Percentiles rank a stretch among this genome's conserved stretches.
Evolutionary conservation across 2,113 vertebrate genomes (phyloP).

Genomic region (Uria lomvia): DNA sequence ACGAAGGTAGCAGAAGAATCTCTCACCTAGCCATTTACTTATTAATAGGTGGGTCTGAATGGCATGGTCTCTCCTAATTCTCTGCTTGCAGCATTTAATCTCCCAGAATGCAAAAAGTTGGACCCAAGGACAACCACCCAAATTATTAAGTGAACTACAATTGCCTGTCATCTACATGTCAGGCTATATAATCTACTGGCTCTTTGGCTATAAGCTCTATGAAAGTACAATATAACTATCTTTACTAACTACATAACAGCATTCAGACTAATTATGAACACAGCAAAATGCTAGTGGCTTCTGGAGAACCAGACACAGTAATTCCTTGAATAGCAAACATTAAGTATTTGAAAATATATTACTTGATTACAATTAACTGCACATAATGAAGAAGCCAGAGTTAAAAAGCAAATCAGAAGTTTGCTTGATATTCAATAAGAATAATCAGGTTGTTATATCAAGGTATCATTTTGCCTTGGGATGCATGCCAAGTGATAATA

Average conservation of each 20-base stretch:
- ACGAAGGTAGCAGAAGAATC: neutral
- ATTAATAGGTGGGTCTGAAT: neutral
- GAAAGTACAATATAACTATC: neutral
- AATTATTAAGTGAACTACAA: neutral
- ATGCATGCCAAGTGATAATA: neutral
- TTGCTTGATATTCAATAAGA: neutral
- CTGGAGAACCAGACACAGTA: neutral
- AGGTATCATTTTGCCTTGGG: neutral
- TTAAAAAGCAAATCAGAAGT: neutral
- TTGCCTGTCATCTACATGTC: neutral
- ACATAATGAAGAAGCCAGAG: neutral
- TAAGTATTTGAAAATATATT: neutral
- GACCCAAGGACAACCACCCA: neutral
- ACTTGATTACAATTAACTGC: neutral
- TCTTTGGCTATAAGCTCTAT: neutral
- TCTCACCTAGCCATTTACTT: neutral
- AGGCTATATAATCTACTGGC: neutral
- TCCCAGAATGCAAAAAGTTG: neutral
- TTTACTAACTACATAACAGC: neutral
- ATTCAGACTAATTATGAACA: neutral
- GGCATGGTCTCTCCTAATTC: neutral
- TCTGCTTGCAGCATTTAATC: neutral
- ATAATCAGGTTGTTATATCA: neutral
- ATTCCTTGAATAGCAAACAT: neutral
- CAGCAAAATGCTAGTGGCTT: neutral